Conservation (phyloP, 2,888 invertebrate genomes). For the Tortrix viridana region DNA sequence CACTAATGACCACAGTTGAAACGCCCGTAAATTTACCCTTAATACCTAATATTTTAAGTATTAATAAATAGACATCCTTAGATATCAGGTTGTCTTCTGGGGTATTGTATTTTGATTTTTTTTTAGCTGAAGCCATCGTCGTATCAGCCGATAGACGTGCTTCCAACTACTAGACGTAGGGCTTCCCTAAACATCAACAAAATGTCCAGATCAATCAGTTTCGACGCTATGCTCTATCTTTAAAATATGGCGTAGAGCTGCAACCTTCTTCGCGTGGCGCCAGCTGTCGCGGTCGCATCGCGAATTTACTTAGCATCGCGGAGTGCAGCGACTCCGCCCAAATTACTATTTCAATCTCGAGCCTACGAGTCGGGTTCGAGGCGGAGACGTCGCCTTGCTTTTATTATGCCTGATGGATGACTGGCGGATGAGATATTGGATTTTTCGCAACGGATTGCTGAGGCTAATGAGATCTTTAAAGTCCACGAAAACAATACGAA, state of each 20-base stretch:
- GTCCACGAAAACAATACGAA: constrained; percentile 1
- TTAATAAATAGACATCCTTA: no score
- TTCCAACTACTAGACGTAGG: no score
- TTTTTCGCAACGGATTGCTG: constrained; percentile 23
- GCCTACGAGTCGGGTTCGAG: constrained; percentile 4
- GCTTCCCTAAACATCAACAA: no score
- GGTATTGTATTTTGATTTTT: no score
- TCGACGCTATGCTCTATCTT: no score
- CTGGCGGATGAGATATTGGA: constrained; percentile 21
- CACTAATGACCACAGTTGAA: no score
- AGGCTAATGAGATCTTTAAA: constrained; percentile 22
- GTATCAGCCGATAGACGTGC: no score
- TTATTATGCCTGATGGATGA: constrained; percentile 32
- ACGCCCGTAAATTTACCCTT: no score
- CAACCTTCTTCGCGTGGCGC: constrained; percentile 39
- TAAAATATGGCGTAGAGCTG: constrained; percentile 25
- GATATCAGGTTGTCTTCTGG: no score
- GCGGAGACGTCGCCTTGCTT: constrained; percentile 27
- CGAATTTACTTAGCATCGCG: constrained; percentile 64
- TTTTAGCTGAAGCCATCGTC: no score
- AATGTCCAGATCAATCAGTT: no score
- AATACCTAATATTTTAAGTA: no score
- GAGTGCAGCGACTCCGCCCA: constrained; percentile 62
- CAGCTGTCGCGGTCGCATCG: constrained; percentile 44
- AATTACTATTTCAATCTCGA: constrained; percentile 73